Evolutionary conservation across 2,888 invertebrate species (phyloP).

Genomic region (Pegoplata infirma): DNA sequence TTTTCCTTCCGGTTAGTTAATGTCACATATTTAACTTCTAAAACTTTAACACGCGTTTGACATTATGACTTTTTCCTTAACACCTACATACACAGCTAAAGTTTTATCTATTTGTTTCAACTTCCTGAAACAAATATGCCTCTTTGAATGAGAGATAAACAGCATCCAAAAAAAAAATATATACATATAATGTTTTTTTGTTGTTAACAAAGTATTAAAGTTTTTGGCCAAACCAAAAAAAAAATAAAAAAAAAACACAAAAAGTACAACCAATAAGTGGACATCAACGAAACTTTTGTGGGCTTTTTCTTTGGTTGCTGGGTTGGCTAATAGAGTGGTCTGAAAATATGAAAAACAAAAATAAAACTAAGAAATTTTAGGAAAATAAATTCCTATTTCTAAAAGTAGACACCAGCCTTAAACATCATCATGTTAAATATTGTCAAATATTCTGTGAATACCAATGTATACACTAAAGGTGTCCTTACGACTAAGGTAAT

Average conservation of each 20-base stretch:
- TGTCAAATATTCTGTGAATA: too few relatives aligned
- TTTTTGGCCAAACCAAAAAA: background rate
- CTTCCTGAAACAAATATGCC: constrained; percentile 41
- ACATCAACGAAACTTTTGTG: constrained; percentile 3
- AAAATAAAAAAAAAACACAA: too few relatives aligned
- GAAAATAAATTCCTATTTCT: too few relatives aligned
- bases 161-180: constrained; percentile 1
- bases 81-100: background rate
- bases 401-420: too few relatives aligned
- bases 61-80: background rate
- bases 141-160: constrained; percentile 14
- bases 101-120: constrained; percentile 17
- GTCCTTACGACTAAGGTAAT: too few relatives aligned
- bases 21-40: constrained; percentile 1
- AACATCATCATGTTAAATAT: too few relatives aligned
- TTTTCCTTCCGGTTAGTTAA: too few relatives aligned
- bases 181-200: too few relatives aligned
- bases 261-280: background rate
- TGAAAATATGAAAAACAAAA: too few relatives aligned
- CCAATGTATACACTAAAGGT: too few relatives aligned
- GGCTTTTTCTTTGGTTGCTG: background rate
- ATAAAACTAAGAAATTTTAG: too few relatives aligned
- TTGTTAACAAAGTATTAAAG: background rate
- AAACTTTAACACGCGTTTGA: constrained; percentile 21
- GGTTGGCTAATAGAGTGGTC: too few relatives aligned